phyloP scores from a whole-genome alignment of 2,888 invertebrate species.

The Cordilura impudica region DNA sequence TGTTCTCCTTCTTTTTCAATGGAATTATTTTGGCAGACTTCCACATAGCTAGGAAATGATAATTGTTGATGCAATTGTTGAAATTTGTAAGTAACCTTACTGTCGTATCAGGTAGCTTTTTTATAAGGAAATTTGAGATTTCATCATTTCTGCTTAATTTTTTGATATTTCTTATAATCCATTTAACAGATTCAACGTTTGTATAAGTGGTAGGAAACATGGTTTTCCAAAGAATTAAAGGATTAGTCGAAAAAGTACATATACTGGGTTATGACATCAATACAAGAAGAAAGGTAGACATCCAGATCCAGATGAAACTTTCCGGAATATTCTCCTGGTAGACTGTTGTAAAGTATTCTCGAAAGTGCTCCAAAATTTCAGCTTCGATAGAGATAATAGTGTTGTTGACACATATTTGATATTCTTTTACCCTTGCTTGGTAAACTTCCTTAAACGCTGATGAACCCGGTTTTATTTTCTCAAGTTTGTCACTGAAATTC shows the following conservation, averaged over 20 bases:
- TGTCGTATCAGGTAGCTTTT: background rate
- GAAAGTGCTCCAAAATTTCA: background rate
- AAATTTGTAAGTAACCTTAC: conserved; percentile 2
- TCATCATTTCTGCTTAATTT: conserved; percentile 8
- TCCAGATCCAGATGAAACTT: no score
- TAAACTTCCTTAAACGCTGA: conserved; percentile 12
- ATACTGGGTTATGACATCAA: background rate
- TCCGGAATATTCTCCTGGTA: background rate
- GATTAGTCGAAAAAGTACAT: background rate
- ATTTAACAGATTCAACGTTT: background rate
- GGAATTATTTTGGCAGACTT: conserved; percentile 12
- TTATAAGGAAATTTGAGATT: conserved; percentile 15
- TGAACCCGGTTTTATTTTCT: conserved; percentile 7
- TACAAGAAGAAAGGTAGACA: no score
- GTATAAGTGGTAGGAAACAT: background rate
- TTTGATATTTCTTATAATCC: conserved; percentile 5
- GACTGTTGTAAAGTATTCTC: background rate
- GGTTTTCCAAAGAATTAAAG: background rate
- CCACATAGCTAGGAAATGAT: background rate
- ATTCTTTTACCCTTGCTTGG: background rate
- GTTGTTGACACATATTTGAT: background rate
- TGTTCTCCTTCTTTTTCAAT: conserved; percentile 8
- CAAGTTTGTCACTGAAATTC: background rate
- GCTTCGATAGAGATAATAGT: background rate
- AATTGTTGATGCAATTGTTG: conserved; percentile 13